A percentile compares a stretch with the other conserved stretches of the same genome.
phyloP scores from a whole-genome alignment of 2,888 invertebrate species.

The Pteria penguin region DNA sequence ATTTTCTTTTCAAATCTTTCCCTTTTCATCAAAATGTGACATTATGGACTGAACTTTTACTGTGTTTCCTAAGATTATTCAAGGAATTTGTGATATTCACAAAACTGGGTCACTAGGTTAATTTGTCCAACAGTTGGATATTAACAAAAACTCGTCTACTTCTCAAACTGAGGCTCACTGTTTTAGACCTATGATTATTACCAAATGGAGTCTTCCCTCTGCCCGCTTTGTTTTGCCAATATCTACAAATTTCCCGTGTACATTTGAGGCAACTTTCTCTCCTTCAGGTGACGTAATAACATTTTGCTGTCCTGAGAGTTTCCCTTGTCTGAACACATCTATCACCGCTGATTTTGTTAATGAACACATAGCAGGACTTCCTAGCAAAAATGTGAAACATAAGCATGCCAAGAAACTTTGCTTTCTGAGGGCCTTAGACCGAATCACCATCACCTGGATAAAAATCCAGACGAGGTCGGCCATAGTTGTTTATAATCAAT shows the following conservation, averaged over 20 bases:
- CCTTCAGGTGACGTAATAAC: slow-evolving; percentile 40
- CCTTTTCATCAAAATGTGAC: too few species aligned
- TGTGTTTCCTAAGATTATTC: too few species aligned
- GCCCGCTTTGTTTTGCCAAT: slow-evolving; percentile 57
- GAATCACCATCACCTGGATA: background rate
- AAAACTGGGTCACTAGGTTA: too few species aligned
- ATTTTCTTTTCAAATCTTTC: too few species aligned
- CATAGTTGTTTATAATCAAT: background rate
- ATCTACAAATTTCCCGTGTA: slow-evolving; percentile 55
- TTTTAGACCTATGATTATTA: too few species aligned
- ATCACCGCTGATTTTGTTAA: slow-evolving; percentile 52
- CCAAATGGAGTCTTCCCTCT: slow-evolving; percentile 66
- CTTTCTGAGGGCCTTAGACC: background rate
- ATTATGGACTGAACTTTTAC: too few species aligned
- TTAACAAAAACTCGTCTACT: too few species aligned
- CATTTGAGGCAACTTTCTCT: slow-evolving; percentile 40
- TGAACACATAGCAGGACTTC: slow-evolving; percentile 50
- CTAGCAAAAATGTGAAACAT: background rate
- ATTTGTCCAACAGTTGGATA: too few species aligned
- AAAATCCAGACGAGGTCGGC: background rate
- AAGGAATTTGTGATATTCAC: too few species aligned
- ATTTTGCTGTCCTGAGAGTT: slow-evolving; percentile 42
- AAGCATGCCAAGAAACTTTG: background rate
- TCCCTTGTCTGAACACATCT: slow-evolving; percentile 54
- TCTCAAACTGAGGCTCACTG: too few species aligned